phyloP scores from a whole-genome alignment of 1,140 invertebrate genomes.

The Maconellicoccus hirsutus region DNA sequence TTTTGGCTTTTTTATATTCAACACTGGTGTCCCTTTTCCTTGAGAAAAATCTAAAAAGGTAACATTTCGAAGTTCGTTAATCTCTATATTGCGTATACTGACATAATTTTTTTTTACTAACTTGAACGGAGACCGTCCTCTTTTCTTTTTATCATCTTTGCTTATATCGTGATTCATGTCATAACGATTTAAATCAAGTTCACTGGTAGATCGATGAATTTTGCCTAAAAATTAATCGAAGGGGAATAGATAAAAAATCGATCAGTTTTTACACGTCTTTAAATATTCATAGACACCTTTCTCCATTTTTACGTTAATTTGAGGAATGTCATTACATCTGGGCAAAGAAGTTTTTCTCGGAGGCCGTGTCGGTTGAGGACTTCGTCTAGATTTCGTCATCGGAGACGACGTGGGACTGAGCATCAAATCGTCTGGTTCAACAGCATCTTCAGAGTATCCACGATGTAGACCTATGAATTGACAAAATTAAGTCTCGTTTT shows the following conservation, averaged over 20 bases:
- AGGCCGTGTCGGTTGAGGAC: conserved; percentile 49
- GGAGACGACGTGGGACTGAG: conserved; percentile 31
- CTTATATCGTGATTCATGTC: conserved; percentile 33
- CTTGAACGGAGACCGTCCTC: conserved; percentile 82
- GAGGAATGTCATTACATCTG: conserved; percentile 36
- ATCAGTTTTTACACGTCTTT: no score
- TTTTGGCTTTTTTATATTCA: conserved; percentile 55
- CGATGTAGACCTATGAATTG: conserved; percentile 55
- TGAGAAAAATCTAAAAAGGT: conserved; percentile 56
- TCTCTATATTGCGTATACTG: conserved; percentile 1
- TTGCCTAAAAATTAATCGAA: conserved; percentile 33
- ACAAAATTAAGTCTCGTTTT: conserved; percentile 24
- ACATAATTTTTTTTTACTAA: conserved; percentile 34
- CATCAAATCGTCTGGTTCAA: conserved; percentile 56
- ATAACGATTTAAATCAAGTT: conserved; percentile 56
- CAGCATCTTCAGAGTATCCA: conserved; percentile 69
- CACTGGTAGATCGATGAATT: conserved; percentile 59
- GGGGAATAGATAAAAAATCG: background rate
- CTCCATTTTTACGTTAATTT: conserved; percentile 29
- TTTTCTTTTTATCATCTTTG: conserved; percentile 66
- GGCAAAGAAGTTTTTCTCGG: conserved; percentile 60
- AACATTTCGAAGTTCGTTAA: background rate
- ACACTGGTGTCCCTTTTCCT: conserved; percentile 54
- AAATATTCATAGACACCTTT: conserved; percentile 30
- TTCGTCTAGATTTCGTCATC: conserved; percentile 38